Evolutionary conservation across 2,888 invertebrate genomes (phyloP).

Genomic region (Hecatera dysodea): DNA sequence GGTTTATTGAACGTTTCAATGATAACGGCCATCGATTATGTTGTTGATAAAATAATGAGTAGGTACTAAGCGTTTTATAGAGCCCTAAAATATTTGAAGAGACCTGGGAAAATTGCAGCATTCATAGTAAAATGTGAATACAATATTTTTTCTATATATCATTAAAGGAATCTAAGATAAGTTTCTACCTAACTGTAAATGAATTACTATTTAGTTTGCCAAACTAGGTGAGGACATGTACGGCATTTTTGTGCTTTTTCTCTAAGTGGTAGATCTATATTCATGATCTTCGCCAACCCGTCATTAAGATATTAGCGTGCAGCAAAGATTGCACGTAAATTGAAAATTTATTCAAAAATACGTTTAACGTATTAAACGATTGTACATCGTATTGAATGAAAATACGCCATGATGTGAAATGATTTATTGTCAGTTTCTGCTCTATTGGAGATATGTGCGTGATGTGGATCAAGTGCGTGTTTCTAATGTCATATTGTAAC

Average conservation of each 20-base stretch:
- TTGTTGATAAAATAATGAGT: conserved; percentile 2
- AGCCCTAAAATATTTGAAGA: too few species aligned
- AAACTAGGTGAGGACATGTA: not conserved
- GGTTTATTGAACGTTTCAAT: conserved; percentile 1
- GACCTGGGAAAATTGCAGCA: not conserved
- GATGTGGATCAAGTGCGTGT: not conserved
- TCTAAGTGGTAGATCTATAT: not conserved
- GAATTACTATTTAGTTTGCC: not conserved
- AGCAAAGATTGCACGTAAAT: not conserved
- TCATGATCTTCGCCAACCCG: not conserved
- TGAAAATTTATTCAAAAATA: not conserved
- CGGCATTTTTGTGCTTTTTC: not conserved
- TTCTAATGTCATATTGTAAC: not conserved
- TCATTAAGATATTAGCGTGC: not conserved
- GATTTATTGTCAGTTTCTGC: conserved; percentile 31
- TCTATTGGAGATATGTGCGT: conserved; percentile 22
- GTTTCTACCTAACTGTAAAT: not conserved
- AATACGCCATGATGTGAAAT: not conserved
- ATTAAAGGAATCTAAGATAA: not conserved
- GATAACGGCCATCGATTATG: not conserved
- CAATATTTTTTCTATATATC: not conserved
- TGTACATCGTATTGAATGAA: not conserved
- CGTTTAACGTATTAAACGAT: not conserved
- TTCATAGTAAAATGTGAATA: too few species aligned
- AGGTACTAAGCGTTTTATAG: not conserved